Percentiles rank a stretch among this genome's conserved stretches.
phyloP scores from a whole-genome alignment of 2,888 invertebrate species.

The Xanthorhoe designata region DNA sequence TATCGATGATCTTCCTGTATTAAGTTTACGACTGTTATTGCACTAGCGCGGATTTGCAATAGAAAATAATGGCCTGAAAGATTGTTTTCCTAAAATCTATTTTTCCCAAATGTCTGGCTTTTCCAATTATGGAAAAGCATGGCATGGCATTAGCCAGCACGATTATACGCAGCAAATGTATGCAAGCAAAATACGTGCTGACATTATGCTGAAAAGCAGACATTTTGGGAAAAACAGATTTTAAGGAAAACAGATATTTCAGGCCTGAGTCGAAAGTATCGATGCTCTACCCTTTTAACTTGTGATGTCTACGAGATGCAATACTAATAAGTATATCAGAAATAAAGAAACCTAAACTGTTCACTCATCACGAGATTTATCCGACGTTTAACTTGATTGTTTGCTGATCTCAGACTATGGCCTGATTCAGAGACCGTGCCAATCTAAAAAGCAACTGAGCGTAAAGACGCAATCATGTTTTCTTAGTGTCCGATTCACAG shows the following conservation, averaged over 20 bases:
- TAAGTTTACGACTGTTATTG: background rate
- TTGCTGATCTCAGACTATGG: constrained; percentile 16
- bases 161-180: too few relatives aligned
- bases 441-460: constrained; percentile 31
- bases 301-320: background rate
- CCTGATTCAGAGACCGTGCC: constrained; percentile 27
- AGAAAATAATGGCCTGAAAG: background rate
- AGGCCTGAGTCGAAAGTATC: too few relatives aligned
- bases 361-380: background rate
- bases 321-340: background rate
- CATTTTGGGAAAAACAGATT: background rate
- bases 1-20: background rate
- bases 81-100: too few relatives aligned
- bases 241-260: too few relatives aligned
- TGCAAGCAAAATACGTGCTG: too few relatives aligned
- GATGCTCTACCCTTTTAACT: background rate
- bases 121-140: too few relatives aligned
- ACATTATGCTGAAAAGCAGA: too few relatives aligned
- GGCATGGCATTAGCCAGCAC: too few relatives aligned
- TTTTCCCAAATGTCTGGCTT: too few relatives aligned
- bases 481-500: constrained; percentile 17
- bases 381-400: background rate
- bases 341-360: background rate
- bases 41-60: background rate
- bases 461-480: constrained; percentile 22